Percentiles rank a stretch among this genome's conserved stretches.
Conservation (phyloP, 2,113 vertebrate genomes). For the Cardinalis cardinalis region DNA sequence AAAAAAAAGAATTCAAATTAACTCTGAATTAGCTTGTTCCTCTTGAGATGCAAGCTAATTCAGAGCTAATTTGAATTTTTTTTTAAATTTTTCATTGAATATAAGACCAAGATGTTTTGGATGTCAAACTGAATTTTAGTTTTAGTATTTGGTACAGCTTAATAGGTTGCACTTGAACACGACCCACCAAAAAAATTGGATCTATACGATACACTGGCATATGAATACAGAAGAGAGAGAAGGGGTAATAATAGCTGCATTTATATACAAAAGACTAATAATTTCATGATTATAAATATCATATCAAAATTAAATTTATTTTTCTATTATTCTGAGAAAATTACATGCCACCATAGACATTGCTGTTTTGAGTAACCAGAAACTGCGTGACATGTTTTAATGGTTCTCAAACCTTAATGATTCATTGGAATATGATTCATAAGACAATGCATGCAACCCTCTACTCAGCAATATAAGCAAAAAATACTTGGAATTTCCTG, state of each 20-base stretch:
- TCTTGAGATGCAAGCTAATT: not conserved
- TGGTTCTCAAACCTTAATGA: not conserved
- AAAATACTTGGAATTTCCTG: not conserved
- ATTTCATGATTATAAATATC: not conserved
- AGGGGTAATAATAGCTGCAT: not conserved
- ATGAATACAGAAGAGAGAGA: not conserved
- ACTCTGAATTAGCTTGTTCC: not conserved
- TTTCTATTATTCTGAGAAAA: not conserved
- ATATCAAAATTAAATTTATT: not conserved
- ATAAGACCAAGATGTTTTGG: not conserved
- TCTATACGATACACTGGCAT: not conserved
- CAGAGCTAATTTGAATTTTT: not conserved
- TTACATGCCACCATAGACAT: not conserved
- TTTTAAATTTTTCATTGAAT: not conserved
- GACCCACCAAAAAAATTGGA: not conserved
- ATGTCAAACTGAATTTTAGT: not conserved
- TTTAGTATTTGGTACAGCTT: not conserved
- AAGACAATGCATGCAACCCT: not conserved
- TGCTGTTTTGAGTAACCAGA: not conserved
- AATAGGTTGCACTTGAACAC: not conserved
- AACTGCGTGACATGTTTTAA: not conserved
- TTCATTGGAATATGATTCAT: not conserved
- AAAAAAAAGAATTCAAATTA: not conserved
- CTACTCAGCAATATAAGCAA: not conserved
- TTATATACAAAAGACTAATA: not conserved